Evolutionary conservation across 2,113 vertebrate genomes (phyloP), one percentile per base, ranked within the genome.

Genomic region (Corythornis madagascariensis): DNA sequence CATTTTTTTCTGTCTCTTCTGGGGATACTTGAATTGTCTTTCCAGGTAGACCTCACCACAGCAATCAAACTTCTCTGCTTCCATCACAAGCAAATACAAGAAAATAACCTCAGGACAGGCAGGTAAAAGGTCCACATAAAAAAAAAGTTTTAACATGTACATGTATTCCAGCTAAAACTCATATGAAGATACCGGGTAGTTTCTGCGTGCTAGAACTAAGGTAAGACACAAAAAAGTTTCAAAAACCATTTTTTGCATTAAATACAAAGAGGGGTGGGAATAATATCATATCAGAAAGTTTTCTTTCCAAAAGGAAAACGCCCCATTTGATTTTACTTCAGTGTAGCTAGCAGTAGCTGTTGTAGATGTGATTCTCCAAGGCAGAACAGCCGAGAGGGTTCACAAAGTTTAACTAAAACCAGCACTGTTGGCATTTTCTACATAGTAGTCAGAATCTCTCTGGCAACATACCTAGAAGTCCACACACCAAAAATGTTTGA

Each of bases 11-110:
- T 31, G 21, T 4, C 13, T 48, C 26, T 91, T 87, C 3, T 21
- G 40, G 7, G 29, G 11, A 75, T 42, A 57, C 22, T 8, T 5
- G 6, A 45, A 33, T 25, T 95, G 16, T 45, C 67, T 53, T 45
- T 82, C 38, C 76, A 72, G 16, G 26, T 1, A 64, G 25, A 57
- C 2, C 11, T 24, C 42, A 74, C 48, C 31, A 56, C 0, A 0
- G 31, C 28, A 67, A 84, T 28, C 2, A 3, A 89, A 75, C 4
- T 35, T 31, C 65, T 63, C 42, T 21, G 11, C 38, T 75, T 83
- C 59, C 5, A 35, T 11, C 9, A 65, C 13, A 79, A 65, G 63
- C 24, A 73, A 80, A 84, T 6, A 66, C 4, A 56, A 72, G 35
- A 61, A 69, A 85, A 78, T 14, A 40, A 67, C 17, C 20, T 69